Base-by-base conservation (phyloP, 2,888 invertebrate species). In the Nomada fabriciana region DNA sequence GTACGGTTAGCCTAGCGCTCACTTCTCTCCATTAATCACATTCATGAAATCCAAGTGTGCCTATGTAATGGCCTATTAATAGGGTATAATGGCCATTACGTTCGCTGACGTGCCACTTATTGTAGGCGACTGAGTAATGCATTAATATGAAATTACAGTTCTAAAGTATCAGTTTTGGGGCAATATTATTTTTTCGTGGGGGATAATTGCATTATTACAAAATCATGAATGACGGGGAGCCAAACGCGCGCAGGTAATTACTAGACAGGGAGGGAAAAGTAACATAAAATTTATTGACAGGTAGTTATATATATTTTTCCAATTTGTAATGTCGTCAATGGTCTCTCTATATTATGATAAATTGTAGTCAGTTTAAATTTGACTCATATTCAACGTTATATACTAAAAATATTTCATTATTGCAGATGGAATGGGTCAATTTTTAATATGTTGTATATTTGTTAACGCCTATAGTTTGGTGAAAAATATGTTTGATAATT, bases 1-100 rank as follows among this genome's bases (percentile, higher is more conserved):
- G 76, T 53, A 60, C 77, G 75, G 81, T 83, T 83, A 83, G 82
- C 82, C 71, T 72, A 50, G 53, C 76, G 70, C 70, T 80, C 80
- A 76, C 76, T 80, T 80, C 76, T 80, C 80, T 71, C 71, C 76
- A 71, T 76, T 80, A 76, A 70, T 71, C 80, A 76, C 63, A 57
- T 76, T 68, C 61, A 70, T 70, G 76, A 69, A 70, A 65, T 80
- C 70, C 76, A 80, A 80, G 79, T 80, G 71, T 53, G 69, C 77
- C 71, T 63, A 65, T 61, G 64, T 61, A 63, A 80, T 77, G 61
- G 76, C 65, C 77, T 77, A 80, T 77, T 80, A 80, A 77, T 77
- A 67, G 61, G 67, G 71, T 68, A 68, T 77, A 80, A 80, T 77
- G 70, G 77, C 61, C 67, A 69, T 47, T 59, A 69, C 75, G 29